phyloP scores from a whole-genome alignment of 2,888 invertebrate species.

The Eupithecia subfuscata region DNA sequence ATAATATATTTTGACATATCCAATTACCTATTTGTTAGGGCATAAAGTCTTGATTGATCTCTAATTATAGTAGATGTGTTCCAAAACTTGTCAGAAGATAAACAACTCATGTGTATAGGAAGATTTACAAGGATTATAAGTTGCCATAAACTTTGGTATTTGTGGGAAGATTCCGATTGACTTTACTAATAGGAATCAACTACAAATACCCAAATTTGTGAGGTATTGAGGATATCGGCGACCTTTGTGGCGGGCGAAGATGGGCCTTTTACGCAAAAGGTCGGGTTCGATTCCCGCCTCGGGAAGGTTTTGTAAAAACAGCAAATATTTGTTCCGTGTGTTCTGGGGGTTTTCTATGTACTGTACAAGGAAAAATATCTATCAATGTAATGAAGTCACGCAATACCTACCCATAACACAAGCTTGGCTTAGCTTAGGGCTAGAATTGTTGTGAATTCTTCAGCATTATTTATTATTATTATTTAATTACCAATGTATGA shows the following conservation, averaged over 20 bases:
- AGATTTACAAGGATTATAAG: neutral
- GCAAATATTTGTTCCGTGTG: neutral
- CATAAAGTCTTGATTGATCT: neutral
- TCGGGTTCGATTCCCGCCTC: neutral
- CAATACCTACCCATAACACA: too few species aligned
- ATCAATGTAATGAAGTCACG: too few species aligned
- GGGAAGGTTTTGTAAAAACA: neutral
- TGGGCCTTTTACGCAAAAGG: neutral
- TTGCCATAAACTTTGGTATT: neutral
- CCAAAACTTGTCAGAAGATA: neutral
- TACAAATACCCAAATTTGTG: neutral
- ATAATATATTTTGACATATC: neutral
- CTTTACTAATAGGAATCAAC: neutral
- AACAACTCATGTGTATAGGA: neutral
- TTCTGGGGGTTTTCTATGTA: too few species aligned
- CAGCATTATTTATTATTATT: too few species aligned
- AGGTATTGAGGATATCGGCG: neutral
- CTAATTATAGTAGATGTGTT: neutral
- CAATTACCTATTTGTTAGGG: neutral
- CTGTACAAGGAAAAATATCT: too few species aligned
- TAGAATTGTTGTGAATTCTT: too few species aligned
- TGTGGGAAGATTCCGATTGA: neutral
- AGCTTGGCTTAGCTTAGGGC: too few species aligned
- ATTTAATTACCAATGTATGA: too few species aligned
- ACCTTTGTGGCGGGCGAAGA: neutral